These are phyloP conservation scores for Anabacerthia variegaticeps DNA, from an alignment of 2,797 vertebrate genomes.

Conservation along the genomic window DNA sequence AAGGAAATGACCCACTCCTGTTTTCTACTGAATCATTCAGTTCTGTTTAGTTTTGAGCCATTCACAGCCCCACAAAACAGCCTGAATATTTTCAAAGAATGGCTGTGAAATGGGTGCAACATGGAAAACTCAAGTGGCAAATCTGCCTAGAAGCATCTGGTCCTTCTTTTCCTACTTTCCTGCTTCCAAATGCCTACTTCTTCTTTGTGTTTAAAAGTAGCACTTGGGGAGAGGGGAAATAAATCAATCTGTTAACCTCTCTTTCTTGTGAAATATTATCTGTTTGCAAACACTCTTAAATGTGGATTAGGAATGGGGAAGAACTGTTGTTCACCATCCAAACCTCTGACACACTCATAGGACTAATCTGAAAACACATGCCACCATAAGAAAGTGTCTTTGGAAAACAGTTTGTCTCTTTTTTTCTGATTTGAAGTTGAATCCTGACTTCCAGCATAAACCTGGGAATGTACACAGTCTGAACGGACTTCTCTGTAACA, in stretches of 20 bases:
- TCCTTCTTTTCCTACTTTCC: constrained; percentile 1
- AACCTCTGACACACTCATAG: neutral
- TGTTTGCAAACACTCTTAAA: constrained; percentile 5
- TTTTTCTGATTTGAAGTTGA: neutral
- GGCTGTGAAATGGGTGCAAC: neutral
- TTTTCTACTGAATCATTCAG: neutral
- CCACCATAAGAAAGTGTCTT: neutral
- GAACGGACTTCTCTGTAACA: neutral
- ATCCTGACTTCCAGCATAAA: neutral
- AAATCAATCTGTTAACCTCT: constrained; percentile 11
- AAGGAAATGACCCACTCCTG: constrained; percentile 12
- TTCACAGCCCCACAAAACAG: neutral
- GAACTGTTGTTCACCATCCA: neutral
- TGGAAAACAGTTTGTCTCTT: neutral
- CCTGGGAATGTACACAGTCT: neutral
- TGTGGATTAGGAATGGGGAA: neutral
- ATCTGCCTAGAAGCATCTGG: constrained; percentile 28
- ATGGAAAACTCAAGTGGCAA: constrained; percentile 13
- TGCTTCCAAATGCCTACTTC: constrained; percentile 23
- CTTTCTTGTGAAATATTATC: constrained; percentile 22
- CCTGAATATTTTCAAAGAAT: neutral
- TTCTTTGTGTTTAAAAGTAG: neutral
- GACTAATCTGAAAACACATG: neutral
- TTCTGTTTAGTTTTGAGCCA: neutral
- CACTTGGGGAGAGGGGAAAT: neutral